phyloP scores from a whole-genome alignment of 2,888 invertebrate species.

The Andrena marginata region DNA sequence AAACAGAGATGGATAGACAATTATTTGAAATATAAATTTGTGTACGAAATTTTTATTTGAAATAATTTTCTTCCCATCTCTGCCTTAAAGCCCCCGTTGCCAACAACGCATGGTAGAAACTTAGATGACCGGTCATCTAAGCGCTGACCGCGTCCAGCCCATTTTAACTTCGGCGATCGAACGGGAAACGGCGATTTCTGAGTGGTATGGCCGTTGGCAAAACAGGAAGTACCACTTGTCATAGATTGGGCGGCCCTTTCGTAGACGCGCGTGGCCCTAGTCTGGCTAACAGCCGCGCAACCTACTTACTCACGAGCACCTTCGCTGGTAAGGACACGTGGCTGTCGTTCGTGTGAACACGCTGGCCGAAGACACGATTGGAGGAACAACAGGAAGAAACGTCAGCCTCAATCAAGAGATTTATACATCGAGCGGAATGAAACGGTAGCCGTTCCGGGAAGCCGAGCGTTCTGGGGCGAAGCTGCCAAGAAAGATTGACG shows the following conservation, averaged over 20 bases:
- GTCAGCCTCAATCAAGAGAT: conserved; percentile 56
- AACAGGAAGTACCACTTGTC: conserved; percentile 83
- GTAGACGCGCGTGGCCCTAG: conserved; percentile 59
- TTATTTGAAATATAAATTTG: too few species aligned
- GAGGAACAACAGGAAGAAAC: conserved; percentile 42
- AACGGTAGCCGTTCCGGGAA: conserved; percentile 36
- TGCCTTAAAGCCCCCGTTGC: neutral
- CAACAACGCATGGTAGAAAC: neutral
- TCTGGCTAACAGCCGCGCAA: conserved; percentile 50
- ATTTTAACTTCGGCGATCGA: neutral
- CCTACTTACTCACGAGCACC: conserved; percentile 59
- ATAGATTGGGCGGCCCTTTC: conserved; percentile 77
- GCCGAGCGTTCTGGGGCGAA: conserved; percentile 6
- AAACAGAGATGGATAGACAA: neutral
- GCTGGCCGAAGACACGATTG: conserved; percentile 17
- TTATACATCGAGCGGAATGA: conserved; percentile 34
- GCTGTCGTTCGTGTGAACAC: conserved; percentile 51
- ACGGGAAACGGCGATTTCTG: conserved; percentile 11
- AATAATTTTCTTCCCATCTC: too few species aligned
- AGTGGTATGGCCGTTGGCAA: conserved; percentile 54
- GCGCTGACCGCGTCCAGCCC: neutral
- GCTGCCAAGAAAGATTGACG: neutral
- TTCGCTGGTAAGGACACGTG: conserved; percentile 58
- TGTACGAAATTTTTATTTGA: too few species aligned
- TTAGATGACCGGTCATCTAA: neutral